Evolutionary conservation across 2,113 vertebrate species (phyloP), one percentile per base, ranked within the genome.

Genomic region (Grammomys surdaster): DNA sequence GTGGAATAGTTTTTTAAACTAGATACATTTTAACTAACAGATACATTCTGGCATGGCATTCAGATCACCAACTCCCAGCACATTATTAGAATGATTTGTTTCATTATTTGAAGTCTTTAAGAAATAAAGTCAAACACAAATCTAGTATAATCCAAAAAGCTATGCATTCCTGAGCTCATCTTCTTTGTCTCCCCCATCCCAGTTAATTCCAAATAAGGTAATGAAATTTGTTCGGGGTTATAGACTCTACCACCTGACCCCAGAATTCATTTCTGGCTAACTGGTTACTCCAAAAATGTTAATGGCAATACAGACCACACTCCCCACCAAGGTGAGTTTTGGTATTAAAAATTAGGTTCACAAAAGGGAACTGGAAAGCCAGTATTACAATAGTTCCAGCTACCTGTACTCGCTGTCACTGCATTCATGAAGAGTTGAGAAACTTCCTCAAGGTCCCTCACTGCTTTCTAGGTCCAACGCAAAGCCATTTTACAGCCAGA

Each of bases 51-150:
- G 58, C 54, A 78, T 10, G 12, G 43, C 11, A 13, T 9, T 69
- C 43, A 87, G 28, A 48, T 69, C 33, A 54, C 1, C 65, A 63
- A 56, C 67, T 76, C 78, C 73, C 87, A 77, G 70, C 46, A 90
- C 20, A 51, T 73, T 89, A 75, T 33, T 88, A 4, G n/a, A 73
- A 73, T 70, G 13, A 73, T 60, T 67, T 26, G 51, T 6, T 65
- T 11, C 56, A 80, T 60, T 77, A 82, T 87, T 70, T 94, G 73
- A 91, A 14, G 10, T 46, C 43, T 60, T 86, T 63, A 90, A n/a
- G 77, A 89, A 89, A 89, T 91, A 78, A 94, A 88, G 60, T 51
- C 36, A 93, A 94, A 87, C n/a, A 56, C 19, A 88, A 46, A 85
- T 86, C 56, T 51, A 80, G 81, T 22, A 11, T 67, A 80, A 85